Evolutionary conservation across 1,140 invertebrate genomes (phyloP).

Genomic region (Lineus longissimus): DNA sequence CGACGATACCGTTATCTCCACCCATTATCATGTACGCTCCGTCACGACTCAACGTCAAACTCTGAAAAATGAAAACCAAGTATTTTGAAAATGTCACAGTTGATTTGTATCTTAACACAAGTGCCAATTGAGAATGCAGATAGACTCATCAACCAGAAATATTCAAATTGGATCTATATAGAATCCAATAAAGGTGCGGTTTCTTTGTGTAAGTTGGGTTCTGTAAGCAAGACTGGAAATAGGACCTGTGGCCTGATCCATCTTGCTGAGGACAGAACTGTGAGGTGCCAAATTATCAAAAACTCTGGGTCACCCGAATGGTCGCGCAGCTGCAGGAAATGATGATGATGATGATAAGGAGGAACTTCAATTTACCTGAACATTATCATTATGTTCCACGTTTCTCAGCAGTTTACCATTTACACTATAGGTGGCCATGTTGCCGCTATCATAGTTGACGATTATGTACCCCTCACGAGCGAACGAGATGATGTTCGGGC

Average conservation of each 20-base stretch:
- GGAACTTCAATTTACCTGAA: conserved; percentile 82
- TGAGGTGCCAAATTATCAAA: too few species aligned
- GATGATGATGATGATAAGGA: too few species aligned
- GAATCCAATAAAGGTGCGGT: not conserved
- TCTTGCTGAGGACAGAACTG: too few species aligned
- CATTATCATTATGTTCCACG: conserved; percentile 78
- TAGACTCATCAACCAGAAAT: not conserved
- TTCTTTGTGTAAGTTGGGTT: too few species aligned
- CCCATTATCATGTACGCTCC: conserved; percentile 94
- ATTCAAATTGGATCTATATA: not conserved
- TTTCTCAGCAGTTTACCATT: conserved; percentile 48
- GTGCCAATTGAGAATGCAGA: too few species aligned
- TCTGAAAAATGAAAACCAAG: conserved; percentile 61
- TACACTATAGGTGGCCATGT: conserved; percentile 71
- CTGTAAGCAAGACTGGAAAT: too few species aligned
- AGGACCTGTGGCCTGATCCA: too few species aligned
- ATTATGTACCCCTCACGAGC: conserved; percentile 95
- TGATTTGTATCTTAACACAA: too few species aligned
- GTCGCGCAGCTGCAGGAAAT: too few species aligned
- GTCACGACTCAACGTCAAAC: conserved; percentile 89
- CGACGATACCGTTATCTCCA: conserved; percentile 93
- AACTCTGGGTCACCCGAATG: too few species aligned
- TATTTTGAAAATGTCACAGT: too few species aligned
- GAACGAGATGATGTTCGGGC: conserved; percentile 87
- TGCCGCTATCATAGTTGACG: conserved; percentile 85